Conservation (phyloP, 30 jellyfish, hydroid and myxozoan genomes). For the Nemopilema nomurai region DNA sequence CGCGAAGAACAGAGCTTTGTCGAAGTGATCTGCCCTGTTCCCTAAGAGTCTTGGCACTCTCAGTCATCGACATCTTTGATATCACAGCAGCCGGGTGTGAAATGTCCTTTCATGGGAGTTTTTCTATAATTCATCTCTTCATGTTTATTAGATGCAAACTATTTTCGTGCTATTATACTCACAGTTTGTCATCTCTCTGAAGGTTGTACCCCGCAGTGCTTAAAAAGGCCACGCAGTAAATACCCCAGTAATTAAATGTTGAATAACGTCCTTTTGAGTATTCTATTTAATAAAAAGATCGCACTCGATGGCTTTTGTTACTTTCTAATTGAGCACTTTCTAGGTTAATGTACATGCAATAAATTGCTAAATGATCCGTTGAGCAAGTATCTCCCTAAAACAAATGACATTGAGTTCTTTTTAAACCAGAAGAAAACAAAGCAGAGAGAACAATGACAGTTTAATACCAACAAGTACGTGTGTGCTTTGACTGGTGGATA, state of each 20-base stretch:
- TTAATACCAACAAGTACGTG: constrained; percentile 11
- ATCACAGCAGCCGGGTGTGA: background rate
- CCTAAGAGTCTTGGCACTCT: constrained; percentile 29
- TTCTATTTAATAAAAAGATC: no score
- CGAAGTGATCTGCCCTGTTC: constrained; percentile 51
- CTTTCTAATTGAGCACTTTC: no score
- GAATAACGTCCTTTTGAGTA: background rate
- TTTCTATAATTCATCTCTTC: background rate
- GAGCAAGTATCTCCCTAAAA: background rate
- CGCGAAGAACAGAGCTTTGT: constrained; percentile 25
- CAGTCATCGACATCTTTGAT: constrained; percentile 42
- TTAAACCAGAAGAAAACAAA: background rate
- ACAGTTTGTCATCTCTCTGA: constrained; percentile 3
- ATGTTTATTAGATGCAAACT: constrained; percentile 5
- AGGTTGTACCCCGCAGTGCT: constrained; percentile 14
- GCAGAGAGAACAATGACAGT: constrained; percentile 6
- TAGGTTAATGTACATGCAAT: no score
- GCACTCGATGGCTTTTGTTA: no score
- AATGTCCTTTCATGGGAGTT: background rate
- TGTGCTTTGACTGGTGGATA: constrained; percentile 17
- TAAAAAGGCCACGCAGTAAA: background rate
- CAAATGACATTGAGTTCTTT: background rate
- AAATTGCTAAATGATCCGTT: background rate
- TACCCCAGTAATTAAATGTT: background rate
- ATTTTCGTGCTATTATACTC: constrained; percentile 3